These are phyloP conservation scores for Drosophila suzukii DNA, from an alignment of 1,140 invertebrate species.

Conservation along the genomic window DNA sequence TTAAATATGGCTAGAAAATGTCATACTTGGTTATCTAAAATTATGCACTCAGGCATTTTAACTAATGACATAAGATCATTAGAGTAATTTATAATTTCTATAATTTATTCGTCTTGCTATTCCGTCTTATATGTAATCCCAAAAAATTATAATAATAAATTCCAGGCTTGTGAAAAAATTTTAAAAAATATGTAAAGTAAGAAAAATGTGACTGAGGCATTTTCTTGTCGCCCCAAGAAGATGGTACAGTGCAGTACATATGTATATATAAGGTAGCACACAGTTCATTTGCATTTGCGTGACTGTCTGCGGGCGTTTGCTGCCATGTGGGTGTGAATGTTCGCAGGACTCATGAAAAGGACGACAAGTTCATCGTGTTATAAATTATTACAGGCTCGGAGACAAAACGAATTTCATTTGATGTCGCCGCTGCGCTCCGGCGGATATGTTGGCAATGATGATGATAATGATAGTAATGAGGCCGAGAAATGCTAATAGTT, in stretches of 20 bases:
- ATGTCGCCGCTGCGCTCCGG: conserved; percentile 22
- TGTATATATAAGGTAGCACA: not conserved
- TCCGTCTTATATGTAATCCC: not conserved
- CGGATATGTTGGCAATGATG: conserved; percentile 11
- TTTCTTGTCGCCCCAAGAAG: not conserved
- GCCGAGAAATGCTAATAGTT: conserved; percentile 5
- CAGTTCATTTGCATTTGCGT: conserved; percentile 49
- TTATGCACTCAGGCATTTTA: too few relatives aligned
- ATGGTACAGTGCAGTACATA: conserved; percentile 3
- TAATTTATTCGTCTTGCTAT: too few relatives aligned
- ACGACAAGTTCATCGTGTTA: conserved; percentile 63
- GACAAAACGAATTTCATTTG: conserved; percentile 59
- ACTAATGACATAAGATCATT: too few relatives aligned
- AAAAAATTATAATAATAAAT: not conserved
- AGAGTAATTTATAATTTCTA: too few relatives aligned
- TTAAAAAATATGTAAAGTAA: not conserved
- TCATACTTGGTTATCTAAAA: not conserved
- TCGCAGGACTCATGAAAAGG: conserved; percentile 2
- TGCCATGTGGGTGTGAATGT: conserved; percentile 6
- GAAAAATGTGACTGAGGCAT: not conserved
- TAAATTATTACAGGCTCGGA: conserved; percentile 67
- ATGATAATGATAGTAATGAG: conserved; percentile 18
- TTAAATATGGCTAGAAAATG: too few relatives aligned
- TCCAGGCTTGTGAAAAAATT: not conserved
- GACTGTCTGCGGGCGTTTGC: conserved; percentile 1